Evolutionary conservation across 2,797 vertebrate species (phyloP).

Genomic region (Chaenodraco wilsoni): DNA sequence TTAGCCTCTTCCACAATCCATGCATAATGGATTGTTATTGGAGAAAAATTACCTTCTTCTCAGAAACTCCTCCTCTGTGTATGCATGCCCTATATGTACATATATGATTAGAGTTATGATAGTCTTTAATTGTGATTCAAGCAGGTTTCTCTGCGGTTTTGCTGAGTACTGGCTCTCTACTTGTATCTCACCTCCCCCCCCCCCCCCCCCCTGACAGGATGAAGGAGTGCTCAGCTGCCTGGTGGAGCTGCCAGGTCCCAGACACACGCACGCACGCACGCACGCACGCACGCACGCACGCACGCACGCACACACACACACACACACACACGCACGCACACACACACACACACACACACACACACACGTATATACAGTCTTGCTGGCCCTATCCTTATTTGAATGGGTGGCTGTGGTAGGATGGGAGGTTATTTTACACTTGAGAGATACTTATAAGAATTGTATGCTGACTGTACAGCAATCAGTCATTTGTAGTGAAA

Average conservation of each 20-base stretch:
- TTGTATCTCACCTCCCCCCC: constrained; percentile 35
- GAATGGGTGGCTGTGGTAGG: constrained; percentile 12
- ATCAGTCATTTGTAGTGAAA: constrained; percentile 25
- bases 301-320: constrained; percentile 9
- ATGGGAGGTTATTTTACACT: constrained; percentile 29
- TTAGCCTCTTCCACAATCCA: not conserved
- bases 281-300: constrained; percentile 7
- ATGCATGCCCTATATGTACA: not conserved
- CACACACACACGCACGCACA: constrained; percentile 13
- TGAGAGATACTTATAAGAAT: constrained; percentile 9
- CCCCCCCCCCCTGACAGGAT: constrained; percentile 48
- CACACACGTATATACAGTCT: not conserved
- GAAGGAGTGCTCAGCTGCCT: constrained; percentile 53
- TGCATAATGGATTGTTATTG: not conserved
- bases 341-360: constrained; percentile 1
- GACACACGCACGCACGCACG: constrained; percentile 15
- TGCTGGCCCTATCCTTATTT: constrained; percentile 4
- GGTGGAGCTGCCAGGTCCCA: constrained; percentile 30
- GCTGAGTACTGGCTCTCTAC: constrained; percentile 28
- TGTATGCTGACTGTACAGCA: constrained; percentile 29
- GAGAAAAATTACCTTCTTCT: not conserved
- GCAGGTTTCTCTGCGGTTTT: constrained; percentile 17
- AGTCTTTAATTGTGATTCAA: constrained; percentile 19
- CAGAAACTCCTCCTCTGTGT: not conserved
- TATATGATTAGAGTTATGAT: not conserved